Evolutionary conservation across 2,888 invertebrate genomes (phyloP).

Genomic region (Eilema depressum): DNA sequence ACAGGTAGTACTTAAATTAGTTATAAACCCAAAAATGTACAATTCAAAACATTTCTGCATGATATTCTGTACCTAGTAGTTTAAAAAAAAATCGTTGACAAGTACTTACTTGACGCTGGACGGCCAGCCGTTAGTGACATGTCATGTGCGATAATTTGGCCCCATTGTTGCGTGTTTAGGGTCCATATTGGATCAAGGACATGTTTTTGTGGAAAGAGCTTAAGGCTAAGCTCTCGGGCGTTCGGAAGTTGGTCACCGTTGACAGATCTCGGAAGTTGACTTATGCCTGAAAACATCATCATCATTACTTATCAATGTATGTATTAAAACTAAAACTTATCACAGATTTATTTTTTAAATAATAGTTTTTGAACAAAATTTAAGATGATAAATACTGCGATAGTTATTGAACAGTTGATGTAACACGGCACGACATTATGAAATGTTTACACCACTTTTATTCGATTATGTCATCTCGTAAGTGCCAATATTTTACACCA

Average conservation of each 20-base stretch:
- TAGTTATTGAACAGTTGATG: too few species aligned
- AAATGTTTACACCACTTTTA: not conserved
- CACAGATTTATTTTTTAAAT: too few species aligned
- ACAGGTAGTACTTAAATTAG: too few species aligned
- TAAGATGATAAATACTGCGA: too few species aligned
- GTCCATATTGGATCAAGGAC: constrained; percentile 91
- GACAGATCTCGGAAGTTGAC: constrained; percentile 88
- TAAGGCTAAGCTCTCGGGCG: constrained; percentile 90
- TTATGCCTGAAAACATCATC: constrained; percentile 87
- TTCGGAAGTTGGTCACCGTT: constrained; percentile 90
- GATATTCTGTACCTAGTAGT: not conserved
- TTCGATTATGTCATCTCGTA: not conserved
- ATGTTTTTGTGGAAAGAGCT: constrained; percentile 90
- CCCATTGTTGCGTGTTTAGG: constrained; percentile 92
- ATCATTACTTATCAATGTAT: not conserved
- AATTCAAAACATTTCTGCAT: too few species aligned
- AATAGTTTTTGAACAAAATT: too few species aligned
- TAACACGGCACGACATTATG: not conserved
- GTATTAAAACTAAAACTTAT: too few species aligned
- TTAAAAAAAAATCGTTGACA: not conserved
- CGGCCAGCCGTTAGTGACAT: constrained; percentile 91
- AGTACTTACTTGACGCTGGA: constrained; percentile 91
- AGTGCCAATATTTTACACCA: not conserved
- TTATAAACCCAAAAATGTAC: too few species aligned
- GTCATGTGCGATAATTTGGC: constrained; percentile 93